These are phyloP conservation scores for Poeciliopsis occidentalis DNA, from an alignment of 2,113 vertebrate genomes.

Conservation along the genomic window DNA sequence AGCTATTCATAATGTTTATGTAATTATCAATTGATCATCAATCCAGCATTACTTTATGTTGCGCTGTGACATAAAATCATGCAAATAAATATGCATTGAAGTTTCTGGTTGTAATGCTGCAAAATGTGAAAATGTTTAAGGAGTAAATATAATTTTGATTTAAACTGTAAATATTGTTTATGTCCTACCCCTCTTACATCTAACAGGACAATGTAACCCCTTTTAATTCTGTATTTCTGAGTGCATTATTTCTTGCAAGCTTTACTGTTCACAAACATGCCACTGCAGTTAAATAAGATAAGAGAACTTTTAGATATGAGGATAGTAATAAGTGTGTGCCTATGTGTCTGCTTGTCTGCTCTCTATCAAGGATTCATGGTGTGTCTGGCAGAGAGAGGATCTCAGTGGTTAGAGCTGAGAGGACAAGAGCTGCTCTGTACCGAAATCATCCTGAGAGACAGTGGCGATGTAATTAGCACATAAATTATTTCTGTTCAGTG, in stretches of 20 bases:
- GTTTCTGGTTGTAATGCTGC: no score
- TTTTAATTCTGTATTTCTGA: background rate
- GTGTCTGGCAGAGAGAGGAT: conserved; percentile 60
- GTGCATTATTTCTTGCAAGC: no score
- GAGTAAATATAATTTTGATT: no score
- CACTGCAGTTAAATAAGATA: background rate
- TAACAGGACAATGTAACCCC: no score
- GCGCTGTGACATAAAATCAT: no score
- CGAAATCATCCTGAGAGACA: conserved; percentile 65
- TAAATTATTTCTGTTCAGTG: conserved; percentile 73
- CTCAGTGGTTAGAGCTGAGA: conserved; percentile 42
- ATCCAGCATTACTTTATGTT: no score
- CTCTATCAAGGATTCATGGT: conserved; percentile 65
- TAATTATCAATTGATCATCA: no score
- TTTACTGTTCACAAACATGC: background rate
- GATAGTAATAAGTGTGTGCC: conserved; percentile 43
- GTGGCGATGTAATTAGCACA: conserved; percentile 74
- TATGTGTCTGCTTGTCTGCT: conserved; percentile 57
- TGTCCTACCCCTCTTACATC: no score
- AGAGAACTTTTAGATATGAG: conserved; percentile 14
- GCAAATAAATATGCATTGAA: no score
- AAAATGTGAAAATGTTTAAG: no score
- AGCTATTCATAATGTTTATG: no score
- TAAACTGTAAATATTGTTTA: no score
- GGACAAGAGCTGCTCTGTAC: conserved; percentile 53